These are phyloP conservation scores for Rhopalosiphum maidis DNA, from an alignment of 1,140 invertebrate species.

Conservation along the genomic window DNA sequence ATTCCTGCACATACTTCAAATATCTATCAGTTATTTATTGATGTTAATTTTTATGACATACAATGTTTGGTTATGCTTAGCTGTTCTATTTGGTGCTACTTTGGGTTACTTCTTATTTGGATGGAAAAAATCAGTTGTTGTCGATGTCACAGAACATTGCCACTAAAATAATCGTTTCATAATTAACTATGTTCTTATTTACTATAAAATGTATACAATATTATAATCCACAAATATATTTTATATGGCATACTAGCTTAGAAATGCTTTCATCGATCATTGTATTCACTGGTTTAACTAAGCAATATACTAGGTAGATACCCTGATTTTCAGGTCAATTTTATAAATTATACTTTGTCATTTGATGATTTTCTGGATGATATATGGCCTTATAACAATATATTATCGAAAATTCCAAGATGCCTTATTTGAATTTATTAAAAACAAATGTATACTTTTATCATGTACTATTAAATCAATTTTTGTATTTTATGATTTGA, in stretches of 20 bases:
- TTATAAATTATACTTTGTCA: conserved; percentile 13
- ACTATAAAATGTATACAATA: conserved; percentile 40
- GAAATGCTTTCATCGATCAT: background rate
- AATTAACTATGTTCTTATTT: conserved; percentile 19
- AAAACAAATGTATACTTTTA: conserved; percentile 15
- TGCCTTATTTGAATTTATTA: background rate
- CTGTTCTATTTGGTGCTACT: conserved; percentile 87
- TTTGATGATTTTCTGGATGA: background rate
- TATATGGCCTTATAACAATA: background rate
- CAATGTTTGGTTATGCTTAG: conserved; percentile 91
- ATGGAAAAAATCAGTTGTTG: conserved; percentile 88
- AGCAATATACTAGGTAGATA: background rate
- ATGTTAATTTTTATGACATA: conserved; percentile 99
- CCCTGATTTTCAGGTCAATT: background rate
- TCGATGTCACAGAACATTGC: conserved; percentile 94
- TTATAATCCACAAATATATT: background rate
- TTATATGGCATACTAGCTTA: background rate
- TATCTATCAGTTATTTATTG: conserved; percentile 88
- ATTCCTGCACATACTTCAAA: conserved; percentile 86
- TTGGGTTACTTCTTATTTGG: conserved; percentile 93
- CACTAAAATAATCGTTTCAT: conserved; percentile 68
- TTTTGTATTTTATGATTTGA: conserved; percentile 34
- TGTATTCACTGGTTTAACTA: conserved; percentile 37
- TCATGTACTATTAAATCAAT: background rate
- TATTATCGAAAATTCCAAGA: background rate